Conservation (phyloP, 2,888 invertebrate species). For the Portevinia maculata region DNA sequence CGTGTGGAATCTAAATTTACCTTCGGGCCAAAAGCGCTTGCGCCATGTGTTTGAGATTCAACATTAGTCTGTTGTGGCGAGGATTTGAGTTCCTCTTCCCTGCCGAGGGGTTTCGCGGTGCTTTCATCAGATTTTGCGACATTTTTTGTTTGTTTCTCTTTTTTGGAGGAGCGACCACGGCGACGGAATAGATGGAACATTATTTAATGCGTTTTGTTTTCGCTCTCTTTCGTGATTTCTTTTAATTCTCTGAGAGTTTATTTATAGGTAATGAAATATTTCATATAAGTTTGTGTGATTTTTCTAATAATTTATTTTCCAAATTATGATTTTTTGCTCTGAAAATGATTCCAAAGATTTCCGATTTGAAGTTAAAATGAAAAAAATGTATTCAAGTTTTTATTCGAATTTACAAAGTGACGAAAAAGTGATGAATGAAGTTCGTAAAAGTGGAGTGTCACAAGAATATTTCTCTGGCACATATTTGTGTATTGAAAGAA, state of each 20-base stretch:
- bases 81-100: slow-evolving; percentile 23
- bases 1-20: slow-evolving; percentile 70
- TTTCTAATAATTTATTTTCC: slow-evolving; percentile 12
- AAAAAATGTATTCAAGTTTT: not conserved
- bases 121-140: slow-evolving; percentile 56
- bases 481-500: not conserved
- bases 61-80: slow-evolving; percentile 5
- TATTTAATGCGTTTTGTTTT: slow-evolving; percentile 8
- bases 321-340: slow-evolving; percentile 34
- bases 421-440: slow-evolving; percentile 29
- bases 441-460: not conserved
- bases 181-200: slow-evolving; percentile 69
- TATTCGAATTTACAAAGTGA: slow-evolving; percentile 38
- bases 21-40: slow-evolving; percentile 57
- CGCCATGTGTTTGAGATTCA: slow-evolving; percentile 29
- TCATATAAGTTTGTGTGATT: not conserved
- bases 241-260: slow-evolving; percentile 57
- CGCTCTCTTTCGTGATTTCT: slow-evolving; percentile 23
- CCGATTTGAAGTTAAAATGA: slow-evolving; percentile 25
- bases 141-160: slow-evolving; percentile 54
- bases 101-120: slow-evolving; percentile 29
- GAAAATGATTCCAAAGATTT: slow-evolving; percentile 50
- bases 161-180: slow-evolving; percentile 63
- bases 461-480: slow-evolving; percentile 13
- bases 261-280: slow-evolving; percentile 63